These are phyloP conservation scores for Mormyrus lacerda DNA, from an alignment of 2,113 vertebrate species.

Conservation along the genomic window DNA sequence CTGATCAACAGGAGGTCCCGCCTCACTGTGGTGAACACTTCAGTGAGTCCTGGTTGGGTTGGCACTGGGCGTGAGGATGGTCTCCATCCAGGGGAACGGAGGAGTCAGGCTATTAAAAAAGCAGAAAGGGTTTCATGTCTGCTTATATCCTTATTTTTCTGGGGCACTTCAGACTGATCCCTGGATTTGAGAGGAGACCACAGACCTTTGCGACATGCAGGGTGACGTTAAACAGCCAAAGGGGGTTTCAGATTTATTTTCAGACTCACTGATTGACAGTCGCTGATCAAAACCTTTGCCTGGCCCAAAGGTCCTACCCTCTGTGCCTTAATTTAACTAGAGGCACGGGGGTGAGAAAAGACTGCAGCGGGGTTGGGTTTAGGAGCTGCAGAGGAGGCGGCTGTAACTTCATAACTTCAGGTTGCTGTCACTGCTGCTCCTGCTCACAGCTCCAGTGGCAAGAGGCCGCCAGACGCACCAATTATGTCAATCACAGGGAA, in stretches of 20 bases:
- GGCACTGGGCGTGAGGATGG: slow-evolving; percentile 20
- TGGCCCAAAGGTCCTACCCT: neutral
- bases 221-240: neutral
- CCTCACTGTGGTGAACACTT: slow-evolving; percentile 34
- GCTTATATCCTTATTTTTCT: slow-evolving; percentile 8
- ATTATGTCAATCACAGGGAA: neutral
- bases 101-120: neutral
- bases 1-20: slow-evolving; percentile 42
- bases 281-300: neutral
- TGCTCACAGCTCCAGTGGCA: too few relatives aligned
- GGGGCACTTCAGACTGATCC: slow-evolving; percentile 14
- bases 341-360: neutral
- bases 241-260: neutral
- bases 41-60: slow-evolving; percentile 36
- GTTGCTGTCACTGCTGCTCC: neutral
- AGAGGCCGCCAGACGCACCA: neutral
- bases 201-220: neutral
- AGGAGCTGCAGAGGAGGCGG: neutral
- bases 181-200: neutral
- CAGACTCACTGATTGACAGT: neutral
- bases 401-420: neutral
- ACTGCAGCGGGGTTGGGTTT: neutral
- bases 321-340: neutral
- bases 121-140: neutral
- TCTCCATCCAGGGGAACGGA: neutral